phyloP scores from a whole-genome alignment of 2,888 invertebrate genomes.

The Drosophila meridionalis region DNA sequence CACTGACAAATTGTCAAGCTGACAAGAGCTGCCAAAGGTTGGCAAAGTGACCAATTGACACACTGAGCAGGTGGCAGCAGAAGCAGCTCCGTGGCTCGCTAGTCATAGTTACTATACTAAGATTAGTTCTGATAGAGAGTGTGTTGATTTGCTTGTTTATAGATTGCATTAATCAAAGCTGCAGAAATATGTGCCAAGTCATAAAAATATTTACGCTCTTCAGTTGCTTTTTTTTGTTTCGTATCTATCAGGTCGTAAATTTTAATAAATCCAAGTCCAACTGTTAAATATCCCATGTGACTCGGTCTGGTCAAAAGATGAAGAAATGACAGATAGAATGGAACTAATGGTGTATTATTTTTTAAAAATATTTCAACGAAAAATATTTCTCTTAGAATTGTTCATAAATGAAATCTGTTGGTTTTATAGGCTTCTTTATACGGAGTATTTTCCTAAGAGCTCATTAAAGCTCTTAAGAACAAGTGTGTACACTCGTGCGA shows the following conservation, averaged over 20 bases:
- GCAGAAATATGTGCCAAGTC: slow-evolving; percentile 74
- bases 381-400: not conserved
- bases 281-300: slow-evolving; percentile 37
- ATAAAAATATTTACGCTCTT: slow-evolving; percentile 60
- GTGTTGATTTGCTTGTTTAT: not conserved
- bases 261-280: slow-evolving; percentile 54
- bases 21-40: slow-evolving; percentile 8
- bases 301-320: slow-evolving; percentile 5
- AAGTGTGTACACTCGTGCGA: not conserved
- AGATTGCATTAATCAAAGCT: slow-evolving; percentile 73
- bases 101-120: slow-evolving; percentile 13
- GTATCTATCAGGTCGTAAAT: slow-evolving; percentile 59
- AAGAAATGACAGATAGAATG: not conserved
- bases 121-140: slow-evolving; percentile 9
- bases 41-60: slow-evolving; percentile 5
- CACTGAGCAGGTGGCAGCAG: not conserved
- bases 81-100: not conserved
- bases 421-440: slow-evolving; percentile 2
- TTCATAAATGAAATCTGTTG: not conserved
- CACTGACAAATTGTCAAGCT: slow-evolving; percentile 18
- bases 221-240: slow-evolving; percentile 25
- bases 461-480: slow-evolving; percentile 7
- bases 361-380: not conserved
- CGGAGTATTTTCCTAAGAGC: slow-evolving; percentile 3
- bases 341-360: too few species aligned